phyloP scores from a whole-genome alignment of 2,797 vertebrate genomes.

The Chaunax sp. region DNA sequence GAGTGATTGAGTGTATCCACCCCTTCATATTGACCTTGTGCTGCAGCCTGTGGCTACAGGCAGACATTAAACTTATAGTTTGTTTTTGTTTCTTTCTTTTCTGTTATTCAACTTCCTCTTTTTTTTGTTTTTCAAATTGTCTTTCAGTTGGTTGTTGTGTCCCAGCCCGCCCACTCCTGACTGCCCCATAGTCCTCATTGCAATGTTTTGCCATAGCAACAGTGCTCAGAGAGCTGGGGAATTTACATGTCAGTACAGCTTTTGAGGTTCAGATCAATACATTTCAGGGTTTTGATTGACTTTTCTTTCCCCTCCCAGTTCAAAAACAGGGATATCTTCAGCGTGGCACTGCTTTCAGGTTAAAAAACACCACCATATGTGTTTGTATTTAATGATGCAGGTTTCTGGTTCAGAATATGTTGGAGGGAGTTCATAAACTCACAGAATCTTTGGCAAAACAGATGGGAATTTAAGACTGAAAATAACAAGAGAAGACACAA shows the following conservation, averaged over 20 bases:
- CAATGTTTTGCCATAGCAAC: constrained; percentile 72
- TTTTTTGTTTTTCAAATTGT: constrained; percentile 47
- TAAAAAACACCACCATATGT: not conserved
- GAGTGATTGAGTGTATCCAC: constrained; percentile 25
- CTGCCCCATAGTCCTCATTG: constrained; percentile 73
- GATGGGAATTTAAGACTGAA: not conserved
- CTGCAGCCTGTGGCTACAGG: not conserved
- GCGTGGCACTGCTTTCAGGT: constrained; percentile 32
- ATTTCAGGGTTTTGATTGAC: constrained; percentile 5
- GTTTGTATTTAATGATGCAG: not conserved
- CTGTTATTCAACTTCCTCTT: constrained; percentile 44
- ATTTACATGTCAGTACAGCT: constrained; percentile 33
- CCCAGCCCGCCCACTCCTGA: constrained; percentile 58
- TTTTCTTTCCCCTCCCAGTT: not conserved
- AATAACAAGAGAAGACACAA: too few species aligned
- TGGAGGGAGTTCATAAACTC: not conserved
- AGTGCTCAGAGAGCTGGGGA: constrained; percentile 58
- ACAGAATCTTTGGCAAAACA: not conserved
- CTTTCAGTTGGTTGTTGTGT: constrained; percentile 39
- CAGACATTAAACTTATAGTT: constrained; percentile 28
- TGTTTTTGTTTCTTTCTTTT: constrained; percentile 39
- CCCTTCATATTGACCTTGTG: constrained; percentile 14
- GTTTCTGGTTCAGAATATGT: not conserved
- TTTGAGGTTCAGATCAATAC: constrained; percentile 33
- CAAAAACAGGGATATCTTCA: not conserved